Conservation (phyloP, 2,113 vertebrate species). For the Grallaria varia region DNA sequence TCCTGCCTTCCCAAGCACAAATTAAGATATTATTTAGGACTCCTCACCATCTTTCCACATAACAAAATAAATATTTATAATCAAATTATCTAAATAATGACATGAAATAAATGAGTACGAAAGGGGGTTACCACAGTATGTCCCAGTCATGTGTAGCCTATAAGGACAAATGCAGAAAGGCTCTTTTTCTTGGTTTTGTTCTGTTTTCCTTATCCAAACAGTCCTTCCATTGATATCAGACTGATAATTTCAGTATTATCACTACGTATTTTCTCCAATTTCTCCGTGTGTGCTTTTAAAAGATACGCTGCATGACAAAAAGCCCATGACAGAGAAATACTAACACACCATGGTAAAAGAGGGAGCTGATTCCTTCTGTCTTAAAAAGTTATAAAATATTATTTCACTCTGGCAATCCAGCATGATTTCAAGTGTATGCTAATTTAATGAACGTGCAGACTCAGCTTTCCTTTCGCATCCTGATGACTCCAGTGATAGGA, state of each 20-base stretch:
- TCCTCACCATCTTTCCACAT: background rate
- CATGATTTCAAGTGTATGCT: background rate
- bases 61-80: background rate
- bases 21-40: background rate
- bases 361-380: background rate
- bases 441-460: background rate
- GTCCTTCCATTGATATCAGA: background rate
- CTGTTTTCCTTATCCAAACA: accelerated
- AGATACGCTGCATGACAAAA: background rate
- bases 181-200: background rate
- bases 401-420: background rate
- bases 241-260: background rate
- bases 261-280: background rate
- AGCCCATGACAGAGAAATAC: background rate
- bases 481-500: background rate
- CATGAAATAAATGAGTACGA: accelerated
- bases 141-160: background rate
- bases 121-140: accelerated
- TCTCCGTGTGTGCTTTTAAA: background rate
- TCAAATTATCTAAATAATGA: background rate
- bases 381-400: background rate
- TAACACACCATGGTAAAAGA: background rate
- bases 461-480: background rate
- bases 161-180: background rate
- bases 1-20: background rate